Evolutionary conservation across 2,888 invertebrate genomes (phyloP).

Genomic region (Globia sparganii): DNA sequence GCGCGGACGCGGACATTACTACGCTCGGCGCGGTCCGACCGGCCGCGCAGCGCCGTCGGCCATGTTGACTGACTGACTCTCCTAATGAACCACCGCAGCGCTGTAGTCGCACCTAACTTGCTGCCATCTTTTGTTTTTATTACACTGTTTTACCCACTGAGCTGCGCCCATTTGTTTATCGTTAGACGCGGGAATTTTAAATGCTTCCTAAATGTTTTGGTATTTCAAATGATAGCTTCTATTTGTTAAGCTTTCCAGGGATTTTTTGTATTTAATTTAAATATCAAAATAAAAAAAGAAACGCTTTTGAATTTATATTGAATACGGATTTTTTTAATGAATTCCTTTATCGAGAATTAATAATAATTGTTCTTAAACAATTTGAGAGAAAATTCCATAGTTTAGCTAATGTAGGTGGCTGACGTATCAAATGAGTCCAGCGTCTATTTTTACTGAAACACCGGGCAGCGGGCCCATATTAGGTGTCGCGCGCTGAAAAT

Average conservation of each 20-base stretch:
- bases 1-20: slow-evolving; percentile 91
- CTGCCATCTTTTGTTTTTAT: slow-evolving; percentile 83
- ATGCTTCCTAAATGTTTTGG: slow-evolving; percentile 56
- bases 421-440: slow-evolving; percentile 75
- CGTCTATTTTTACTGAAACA: slow-evolving; percentile 85
- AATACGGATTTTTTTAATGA: background rate
- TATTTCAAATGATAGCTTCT: slow-evolving; percentile 1
- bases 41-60: slow-evolving; percentile 90
- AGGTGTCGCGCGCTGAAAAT: slow-evolving; percentile 87
- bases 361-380: slow-evolving; percentile 13
- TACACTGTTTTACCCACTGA: slow-evolving; percentile 85
- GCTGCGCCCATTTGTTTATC: slow-evolving; percentile 66
- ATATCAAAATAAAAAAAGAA: background rate
- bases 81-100: slow-evolving; percentile 78
- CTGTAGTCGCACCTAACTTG: slow-evolving; percentile 79
- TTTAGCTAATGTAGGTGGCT: slow-evolving; percentile 57
- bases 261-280: background rate
- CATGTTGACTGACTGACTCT: slow-evolving; percentile 90
- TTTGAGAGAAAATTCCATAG: slow-evolving; percentile 60
- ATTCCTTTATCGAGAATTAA: background rate
- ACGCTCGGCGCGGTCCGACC: slow-evolving; percentile 84
- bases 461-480: slow-evolving; percentile 89
- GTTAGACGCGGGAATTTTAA: slow-evolving; percentile 76
- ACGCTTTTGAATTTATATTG: background rate
- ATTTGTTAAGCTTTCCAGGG: background rate